Conservation (phyloP, 2,888 invertebrate genomes). For the Morpho helenor region DNA sequence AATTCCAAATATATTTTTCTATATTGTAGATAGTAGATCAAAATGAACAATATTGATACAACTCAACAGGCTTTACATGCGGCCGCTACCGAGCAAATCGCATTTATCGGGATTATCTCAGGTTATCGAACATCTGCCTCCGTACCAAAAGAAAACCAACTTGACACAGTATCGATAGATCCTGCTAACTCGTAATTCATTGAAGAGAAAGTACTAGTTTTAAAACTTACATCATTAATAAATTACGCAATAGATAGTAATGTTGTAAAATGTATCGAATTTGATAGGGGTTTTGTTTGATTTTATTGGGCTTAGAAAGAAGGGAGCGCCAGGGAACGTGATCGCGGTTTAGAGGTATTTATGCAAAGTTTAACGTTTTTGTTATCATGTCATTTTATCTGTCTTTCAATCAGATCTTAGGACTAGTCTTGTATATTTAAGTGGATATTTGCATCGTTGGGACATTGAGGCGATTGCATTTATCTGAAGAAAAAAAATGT, state of each 20-base stretch:
- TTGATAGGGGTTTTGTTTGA: slow-evolving; percentile 19
- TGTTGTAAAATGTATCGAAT: slow-evolving; percentile 7
- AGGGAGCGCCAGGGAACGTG: slow-evolving; percentile 54
- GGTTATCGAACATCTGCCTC: slow-evolving; percentile 63
- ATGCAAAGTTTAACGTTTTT: slow-evolving; percentile 53
- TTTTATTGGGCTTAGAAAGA: slow-evolving; percentile 33
- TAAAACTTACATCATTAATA: background rate
- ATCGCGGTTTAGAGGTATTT: slow-evolving; percentile 62
- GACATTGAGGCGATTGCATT: background rate
- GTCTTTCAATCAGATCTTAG: slow-evolving; percentile 28
- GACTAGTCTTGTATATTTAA: slow-evolving; percentile 16
- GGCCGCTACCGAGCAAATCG: slow-evolving; percentile 62
- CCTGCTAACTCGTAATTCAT: slow-evolving; percentile 28
- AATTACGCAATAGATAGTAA: slow-evolving; percentile 30
- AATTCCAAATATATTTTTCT: slow-evolving; percentile 18
- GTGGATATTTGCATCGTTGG: slow-evolving; percentile 11
- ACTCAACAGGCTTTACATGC: slow-evolving; percentile 42
- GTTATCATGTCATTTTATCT: slow-evolving; percentile 40
- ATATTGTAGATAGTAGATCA: slow-evolving; percentile 19
- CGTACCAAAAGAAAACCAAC: slow-evolving; percentile 33
- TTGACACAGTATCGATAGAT: slow-evolving; percentile 19
- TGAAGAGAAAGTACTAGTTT: slow-evolving; percentile 13
- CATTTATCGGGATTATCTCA: slow-evolving; percentile 67
- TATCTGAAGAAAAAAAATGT: background rate
- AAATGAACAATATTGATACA: slow-evolving; percentile 42